Conservation (phyloP, 2,113 vertebrate genomes). For the Anolis carolinensis region DNA sequence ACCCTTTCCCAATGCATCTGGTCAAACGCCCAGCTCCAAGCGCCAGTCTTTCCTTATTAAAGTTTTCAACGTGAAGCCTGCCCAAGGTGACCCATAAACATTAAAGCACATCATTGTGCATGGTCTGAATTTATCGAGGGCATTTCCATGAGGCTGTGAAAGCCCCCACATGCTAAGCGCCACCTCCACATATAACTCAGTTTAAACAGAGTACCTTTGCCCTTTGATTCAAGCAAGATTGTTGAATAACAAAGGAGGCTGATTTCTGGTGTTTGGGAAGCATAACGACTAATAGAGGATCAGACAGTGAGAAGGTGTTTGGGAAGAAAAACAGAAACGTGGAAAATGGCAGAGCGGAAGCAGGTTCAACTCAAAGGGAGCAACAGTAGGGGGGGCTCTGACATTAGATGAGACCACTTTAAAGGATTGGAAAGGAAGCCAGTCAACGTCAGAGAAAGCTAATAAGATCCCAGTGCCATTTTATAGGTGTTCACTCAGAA, state of each 20-base stretch:
- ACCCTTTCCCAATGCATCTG: neutral
- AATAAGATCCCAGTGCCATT: neutral
- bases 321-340: neutral
- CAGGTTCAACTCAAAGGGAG: neutral
- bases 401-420: neutral
- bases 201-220: conserved; percentile 15
- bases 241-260: conserved; percentile 40
- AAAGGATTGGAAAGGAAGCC: neutral
- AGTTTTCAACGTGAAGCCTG: conserved; percentile 32
- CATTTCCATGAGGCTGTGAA: neutral
- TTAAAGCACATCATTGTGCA: conserved; percentile 29
- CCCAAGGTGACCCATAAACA: conserved; percentile 45
- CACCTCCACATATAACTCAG: neutral
- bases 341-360: neutral
- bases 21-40: neutral
- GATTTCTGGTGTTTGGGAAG: conserved; percentile 31
- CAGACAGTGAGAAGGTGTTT: conserved; percentile 33
- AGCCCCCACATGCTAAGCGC: conserved; percentile 38
- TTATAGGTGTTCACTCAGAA: no score
- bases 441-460: neutral
- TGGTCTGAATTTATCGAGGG: neutral
- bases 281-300: conserved; percentile 35
- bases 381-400: neutral
- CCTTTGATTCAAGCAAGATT: conserved; percentile 23
- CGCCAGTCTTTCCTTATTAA: conserved; percentile 16